Percentiles rank a stretch among this genome's conserved stretches.
Conservation (phyloP, 1,140 invertebrate species). For the Melipona quadrifasciata region DNA sequence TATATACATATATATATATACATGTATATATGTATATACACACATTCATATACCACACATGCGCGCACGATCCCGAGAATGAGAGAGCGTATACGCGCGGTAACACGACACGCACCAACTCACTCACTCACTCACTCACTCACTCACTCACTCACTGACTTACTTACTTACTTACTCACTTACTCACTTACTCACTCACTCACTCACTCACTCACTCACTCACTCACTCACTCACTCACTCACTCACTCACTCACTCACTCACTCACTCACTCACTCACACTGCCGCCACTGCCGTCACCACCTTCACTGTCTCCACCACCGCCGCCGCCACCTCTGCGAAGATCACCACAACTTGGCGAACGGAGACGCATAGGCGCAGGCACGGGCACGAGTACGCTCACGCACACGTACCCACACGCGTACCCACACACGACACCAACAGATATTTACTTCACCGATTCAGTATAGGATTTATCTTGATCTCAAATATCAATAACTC, state of each 20-base stretch:
- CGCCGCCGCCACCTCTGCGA: slow-evolving; percentile 49
- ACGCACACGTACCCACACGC: slow-evolving; percentile 29
- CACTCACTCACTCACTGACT: too few relatives aligned
- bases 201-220: slow-evolving; percentile 46
- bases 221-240: slow-evolving; percentile 50
- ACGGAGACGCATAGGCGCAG: slow-evolving; percentile 68
- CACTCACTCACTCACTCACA: too few relatives aligned
- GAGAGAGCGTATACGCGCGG: slow-evolving; percentile 44
- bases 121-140: slow-evolving; percentile 46
- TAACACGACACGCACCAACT: slow-evolving; percentile 58
- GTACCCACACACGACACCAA: not conserved
- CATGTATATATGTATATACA: slow-evolving; percentile 47
- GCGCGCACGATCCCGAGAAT: slow-evolving; percentile 49
- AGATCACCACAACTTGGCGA: slow-evolving; percentile 55
- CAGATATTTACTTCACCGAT: slow-evolving; percentile 20
- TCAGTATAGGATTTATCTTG: not conserved
- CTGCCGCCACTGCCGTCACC: slow-evolving; percentile 25
- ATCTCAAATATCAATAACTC: slow-evolving; percentile 5
- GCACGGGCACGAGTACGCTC: slow-evolving; percentile 47
- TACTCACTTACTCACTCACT: slow-evolving; percentile 49
- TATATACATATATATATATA: slow-evolving; percentile 42
- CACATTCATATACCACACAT: slow-evolving; percentile 54
- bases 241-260: slow-evolving; percentile 12
- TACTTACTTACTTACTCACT: too few relatives aligned
- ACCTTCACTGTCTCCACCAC: not conserved